These are phyloP conservation scores for Plebejus anna DNA, from an alignment of 2,888 invertebrate species.

Conservation along the genomic window DNA sequence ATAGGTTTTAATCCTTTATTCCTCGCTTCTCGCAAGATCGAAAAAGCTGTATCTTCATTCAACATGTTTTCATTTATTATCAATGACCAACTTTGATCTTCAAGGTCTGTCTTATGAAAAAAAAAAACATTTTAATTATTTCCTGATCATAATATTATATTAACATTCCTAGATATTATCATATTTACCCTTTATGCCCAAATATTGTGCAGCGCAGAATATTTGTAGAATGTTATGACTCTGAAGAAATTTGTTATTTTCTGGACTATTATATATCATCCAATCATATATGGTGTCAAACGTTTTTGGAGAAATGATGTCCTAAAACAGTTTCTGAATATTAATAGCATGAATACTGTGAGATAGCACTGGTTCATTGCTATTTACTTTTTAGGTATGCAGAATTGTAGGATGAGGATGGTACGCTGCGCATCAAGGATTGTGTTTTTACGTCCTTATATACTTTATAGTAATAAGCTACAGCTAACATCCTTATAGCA, in stretches of 20 bases:
- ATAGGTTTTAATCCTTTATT: constrained; percentile 78
- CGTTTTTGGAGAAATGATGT: constrained; percentile 75
- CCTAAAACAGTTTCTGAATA: constrained; percentile 42
- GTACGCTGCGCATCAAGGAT: no score
- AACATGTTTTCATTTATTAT: constrained; percentile 85
- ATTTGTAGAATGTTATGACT: constrained; percentile 86
- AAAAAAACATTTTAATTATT: constrained; percentile 24
- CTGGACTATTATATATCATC: constrained; percentile 85
- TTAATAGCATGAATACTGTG: not conserved
- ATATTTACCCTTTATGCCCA: constrained; percentile 82
- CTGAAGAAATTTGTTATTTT: constrained; percentile 82
- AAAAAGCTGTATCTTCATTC: constrained; percentile 86
- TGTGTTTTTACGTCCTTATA: no score
- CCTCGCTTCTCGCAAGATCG: constrained; percentile 82
- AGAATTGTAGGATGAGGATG: no score
- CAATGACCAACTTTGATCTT: constrained; percentile 88
- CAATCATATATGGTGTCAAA: constrained; percentile 89
- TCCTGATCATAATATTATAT: not conserved
- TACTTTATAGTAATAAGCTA: no score
- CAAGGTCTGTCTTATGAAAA: constrained; percentile 75
- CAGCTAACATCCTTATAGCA: no score
- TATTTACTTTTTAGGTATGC: no score
- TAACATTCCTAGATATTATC: not conserved
- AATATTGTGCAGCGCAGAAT: constrained; percentile 85
- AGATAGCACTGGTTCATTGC: no score